These are phyloP conservation scores for Gavialis gangeticus DNA, from an alignment of 2,113 vertebrate species.

Conservation along the genomic window DNA sequence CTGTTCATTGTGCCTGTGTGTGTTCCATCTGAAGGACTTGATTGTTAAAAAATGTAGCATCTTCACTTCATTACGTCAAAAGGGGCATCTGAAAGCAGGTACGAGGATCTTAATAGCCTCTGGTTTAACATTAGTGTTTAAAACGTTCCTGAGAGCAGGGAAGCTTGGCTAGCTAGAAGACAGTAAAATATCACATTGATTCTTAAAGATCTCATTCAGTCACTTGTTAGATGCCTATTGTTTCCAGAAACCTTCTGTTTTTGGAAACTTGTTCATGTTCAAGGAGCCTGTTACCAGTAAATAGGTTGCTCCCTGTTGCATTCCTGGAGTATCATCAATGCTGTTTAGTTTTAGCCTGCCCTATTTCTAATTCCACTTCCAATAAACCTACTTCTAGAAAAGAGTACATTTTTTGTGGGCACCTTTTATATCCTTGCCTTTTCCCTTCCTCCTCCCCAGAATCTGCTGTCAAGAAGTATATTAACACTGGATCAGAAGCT, in stretches of 20 bases:
- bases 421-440: background rate
- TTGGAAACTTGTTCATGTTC: background rate
- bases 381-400: background rate
- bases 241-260: background rate
- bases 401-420: background rate
- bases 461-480: background rate
- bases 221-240: background rate
- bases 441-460: background rate
- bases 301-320: background rate
- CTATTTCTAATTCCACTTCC: background rate
- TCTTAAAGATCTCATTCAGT: background rate
- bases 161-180: background rate
- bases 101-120: background rate
- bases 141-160: conserved; percentile 8
- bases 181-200: background rate
- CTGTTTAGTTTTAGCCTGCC: background rate
- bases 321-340: background rate
- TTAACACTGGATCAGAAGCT: background rate
- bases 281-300: background rate
- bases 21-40: background rate
- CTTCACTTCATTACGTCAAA: background rate
- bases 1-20: background rate
- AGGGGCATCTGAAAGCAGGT: background rate
- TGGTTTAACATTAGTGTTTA: background rate
- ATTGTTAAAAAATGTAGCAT: background rate